Evolutionary conservation across 2,888 invertebrate genomes (phyloP), one percentile per base, ranked within the genome.

Genomic region (Steinernema scapterisci): DNA sequence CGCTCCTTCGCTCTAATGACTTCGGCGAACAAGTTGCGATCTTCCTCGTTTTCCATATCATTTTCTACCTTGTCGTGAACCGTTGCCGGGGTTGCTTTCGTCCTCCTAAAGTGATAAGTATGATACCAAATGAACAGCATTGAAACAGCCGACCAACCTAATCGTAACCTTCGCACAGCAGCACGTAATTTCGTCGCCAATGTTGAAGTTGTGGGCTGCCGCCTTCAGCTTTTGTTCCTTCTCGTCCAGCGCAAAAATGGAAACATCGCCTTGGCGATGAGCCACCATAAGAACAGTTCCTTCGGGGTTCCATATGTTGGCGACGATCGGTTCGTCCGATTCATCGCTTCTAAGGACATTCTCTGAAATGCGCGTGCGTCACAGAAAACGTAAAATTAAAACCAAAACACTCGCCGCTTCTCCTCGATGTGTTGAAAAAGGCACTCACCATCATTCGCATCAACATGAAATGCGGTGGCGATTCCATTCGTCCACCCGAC

Each of bases 401-500:
- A 38, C 38, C n/a, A n/a, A n/a, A n/a, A n/a, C n/a, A n/a, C n/a
- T n/a, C n/a, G n/a, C n/a, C n/a, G n/a, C n/a, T n/a, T n/a, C n/a
- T n/a, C n/a, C n/a, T n/a, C n/a, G n/a, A n/a, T n/a, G n/a, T n/a
- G n/a, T n/a, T n/a, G 9, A 38, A 38, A 38, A 38, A 9, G 38
- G 38, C 38, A 48, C 48, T 13, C 48, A 48, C 48, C 48, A 7
- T 48, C 48, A 16, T 48, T 13, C 48, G 2, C 5, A 5, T 48
- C n/a, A 5, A 48, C 48, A 13, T 48, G n/a, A 19, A 48, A 48
- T 5, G 19, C 13, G 48, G 48, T 48, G 16, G 48, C 48, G 19
- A 48, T 9, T 38, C 38, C 38, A 38, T 38, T 38, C 27, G 73
- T 73, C 86, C 86, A 86, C 11, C 84, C 85, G 23, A 82, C 77